Conservation (phyloP, 2,797 vertebrate genomes). For the Schizopygopsis malacanthus region DNA sequence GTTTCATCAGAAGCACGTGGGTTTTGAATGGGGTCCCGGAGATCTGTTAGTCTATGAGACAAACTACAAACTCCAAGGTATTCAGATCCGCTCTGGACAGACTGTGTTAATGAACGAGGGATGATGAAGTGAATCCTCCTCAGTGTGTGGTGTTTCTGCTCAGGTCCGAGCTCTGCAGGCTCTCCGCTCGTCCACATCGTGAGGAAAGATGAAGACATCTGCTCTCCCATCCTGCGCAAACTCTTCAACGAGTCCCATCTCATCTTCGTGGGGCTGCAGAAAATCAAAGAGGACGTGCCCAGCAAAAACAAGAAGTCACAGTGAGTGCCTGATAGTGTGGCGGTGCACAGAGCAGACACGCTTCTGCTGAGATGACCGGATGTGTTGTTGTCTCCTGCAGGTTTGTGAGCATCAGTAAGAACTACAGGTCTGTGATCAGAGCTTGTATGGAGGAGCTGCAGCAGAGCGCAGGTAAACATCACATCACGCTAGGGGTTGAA, state of each 20-base stretch:
- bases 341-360: background rate
- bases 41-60: constrained; percentile 92
- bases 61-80: constrained; percentile 79
- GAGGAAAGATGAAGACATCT: constrained; percentile 89
- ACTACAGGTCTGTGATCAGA: constrained; percentile 94
- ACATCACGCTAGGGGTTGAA: no score
- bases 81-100: background rate
- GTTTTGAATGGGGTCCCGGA: constrained; percentile 93
- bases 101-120: background rate
- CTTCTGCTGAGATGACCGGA: background rate
- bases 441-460: constrained; percentile 97
- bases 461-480: constrained; percentile 80
- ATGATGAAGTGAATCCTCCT: background rate
- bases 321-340: constrained; percentile 74
- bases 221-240: constrained; percentile 91
- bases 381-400: constrained; percentile 68
- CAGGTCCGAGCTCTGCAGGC: constrained; percentile 64
- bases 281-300: constrained; percentile 84
- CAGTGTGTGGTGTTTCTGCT: background rate
- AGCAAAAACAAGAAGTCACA: constrained; percentile 89
- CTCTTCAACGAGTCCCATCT: constrained; percentile 98
- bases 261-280: constrained; percentile 94
- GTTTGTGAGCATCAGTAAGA: constrained; percentile 90
- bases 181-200: constrained; percentile 82
- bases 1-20: constrained; percentile 80